Evolutionary conservation across 2,113 vertebrate species (phyloP).

Genomic region (Formicarius rufipectus): DNA sequence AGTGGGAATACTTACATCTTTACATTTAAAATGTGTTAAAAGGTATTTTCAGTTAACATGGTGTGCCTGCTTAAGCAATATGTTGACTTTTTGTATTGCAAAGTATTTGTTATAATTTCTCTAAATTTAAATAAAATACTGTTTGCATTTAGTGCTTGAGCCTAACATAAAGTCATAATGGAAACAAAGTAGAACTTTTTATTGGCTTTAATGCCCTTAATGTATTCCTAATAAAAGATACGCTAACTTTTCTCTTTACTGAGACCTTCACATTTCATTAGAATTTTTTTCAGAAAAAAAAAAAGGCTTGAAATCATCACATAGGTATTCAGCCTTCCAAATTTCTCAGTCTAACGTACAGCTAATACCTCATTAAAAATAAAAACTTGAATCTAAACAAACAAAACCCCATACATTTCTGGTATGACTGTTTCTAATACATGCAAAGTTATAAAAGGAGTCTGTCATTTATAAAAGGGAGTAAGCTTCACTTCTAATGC

Average conservation of each 20-base stretch:
- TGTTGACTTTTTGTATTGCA: neutral
- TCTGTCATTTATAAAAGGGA: constrained; percentile 39
- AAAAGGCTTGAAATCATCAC: neutral
- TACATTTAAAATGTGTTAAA: neutral
- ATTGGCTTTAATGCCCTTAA: neutral
- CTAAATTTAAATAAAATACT: neutral
- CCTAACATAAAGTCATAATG: neutral
- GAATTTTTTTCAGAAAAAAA: neutral
- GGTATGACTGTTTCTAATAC: neutral
- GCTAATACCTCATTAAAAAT: neutral
- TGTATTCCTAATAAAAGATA: neutral
- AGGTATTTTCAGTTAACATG: neutral
- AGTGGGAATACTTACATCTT: neutral
- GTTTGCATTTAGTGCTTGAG: neutral
- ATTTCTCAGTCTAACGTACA: neutral
- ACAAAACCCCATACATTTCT: neutral
- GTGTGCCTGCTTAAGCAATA: neutral
- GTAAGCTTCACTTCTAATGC: constrained; percentile 37
- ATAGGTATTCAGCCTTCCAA: neutral
- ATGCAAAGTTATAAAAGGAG: constrained; percentile 32
- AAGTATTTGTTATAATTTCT: neutral
- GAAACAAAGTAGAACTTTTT: neutral
- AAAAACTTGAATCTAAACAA: neutral
- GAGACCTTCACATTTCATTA: neutral
- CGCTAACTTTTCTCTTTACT: neutral